Conservation (phyloP, 2,113 vertebrate genomes). For the Coracopsis vasa region DNA sequence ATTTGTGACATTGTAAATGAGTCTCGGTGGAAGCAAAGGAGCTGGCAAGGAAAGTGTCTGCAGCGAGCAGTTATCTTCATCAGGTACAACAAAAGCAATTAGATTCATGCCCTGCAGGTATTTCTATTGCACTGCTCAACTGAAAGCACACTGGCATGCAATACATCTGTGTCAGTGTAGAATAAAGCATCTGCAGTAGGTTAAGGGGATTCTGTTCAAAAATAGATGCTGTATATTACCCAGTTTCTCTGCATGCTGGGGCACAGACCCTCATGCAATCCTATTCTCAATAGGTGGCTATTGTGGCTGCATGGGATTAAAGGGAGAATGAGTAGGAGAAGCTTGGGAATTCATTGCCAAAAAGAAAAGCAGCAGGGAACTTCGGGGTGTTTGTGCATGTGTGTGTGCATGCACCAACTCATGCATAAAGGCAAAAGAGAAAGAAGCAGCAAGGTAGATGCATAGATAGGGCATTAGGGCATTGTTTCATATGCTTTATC, state of each 20-base stretch:
- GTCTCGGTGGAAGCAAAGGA: neutral
- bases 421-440: neutral
- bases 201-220: neutral
- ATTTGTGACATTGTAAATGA: slow-evolving; percentile 11
- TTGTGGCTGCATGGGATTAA: neutral
- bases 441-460: neutral
- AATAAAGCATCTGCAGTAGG: neutral
- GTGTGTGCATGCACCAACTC: neutral
- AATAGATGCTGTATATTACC: neutral
- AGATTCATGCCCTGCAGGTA: slow-evolving; percentile 26
- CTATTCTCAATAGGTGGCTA: neutral
- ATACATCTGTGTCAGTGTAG: neutral
- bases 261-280: neutral
- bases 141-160: neutral
- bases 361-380: neutral
- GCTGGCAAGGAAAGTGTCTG: neutral
- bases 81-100: slow-evolving; percentile 42
- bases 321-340: neutral
- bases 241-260: neutral
- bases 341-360: neutral
- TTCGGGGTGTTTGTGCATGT: neutral
- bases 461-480: neutral
- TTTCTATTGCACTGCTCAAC: slow-evolving; percentile 29
- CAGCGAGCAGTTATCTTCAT: slow-evolving; percentile 3
- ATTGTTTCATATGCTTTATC: neutral